Evolutionary conservation across 2,113 vertebrate genomes (phyloP).

Genomic region (Notothenia coriiceps): DNA sequence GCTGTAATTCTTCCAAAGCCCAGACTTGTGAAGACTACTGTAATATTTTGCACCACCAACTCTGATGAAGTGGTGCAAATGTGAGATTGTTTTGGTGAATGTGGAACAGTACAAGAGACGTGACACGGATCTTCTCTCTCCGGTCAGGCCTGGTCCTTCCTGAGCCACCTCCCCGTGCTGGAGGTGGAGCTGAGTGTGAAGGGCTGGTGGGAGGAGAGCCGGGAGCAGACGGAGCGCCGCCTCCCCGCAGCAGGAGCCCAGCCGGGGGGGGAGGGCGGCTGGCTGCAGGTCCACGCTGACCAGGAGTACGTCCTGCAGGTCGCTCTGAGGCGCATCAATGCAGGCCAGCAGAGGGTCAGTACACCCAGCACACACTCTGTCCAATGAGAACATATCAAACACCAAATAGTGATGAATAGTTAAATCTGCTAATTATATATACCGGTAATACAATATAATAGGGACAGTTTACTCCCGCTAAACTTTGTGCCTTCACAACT

Average conservation of each 20-base stretch:
- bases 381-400: background rate
- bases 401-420: no score
- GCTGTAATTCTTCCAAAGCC: no score
- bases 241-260: conserved; percentile 78
- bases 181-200: conserved; percentile 90
- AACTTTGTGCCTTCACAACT: no score
- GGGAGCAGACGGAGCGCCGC: conserved; percentile 83
- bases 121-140: background rate
- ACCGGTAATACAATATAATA: background rate
- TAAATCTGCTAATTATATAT: no score
- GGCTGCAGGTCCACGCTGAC: conserved; percentile 93
- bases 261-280: conserved; percentile 86
- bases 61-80: background rate
- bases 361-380: background rate
- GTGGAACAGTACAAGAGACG: background rate
- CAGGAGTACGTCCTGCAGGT: conserved; percentile 98
- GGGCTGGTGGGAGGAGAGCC: conserved; percentile 90
- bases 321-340: conserved; percentile 86
- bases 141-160: conserved; percentile 91
- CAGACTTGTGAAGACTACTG: no score
- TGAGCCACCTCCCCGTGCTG: conserved; percentile 92
- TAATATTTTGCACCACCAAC: background rate
- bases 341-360: conserved; percentile 90
- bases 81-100: background rate
- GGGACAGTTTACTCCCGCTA: background rate